Evolutionary conservation across 2,888 invertebrate species (phyloP).

Genomic region (Erynnis tages): DNA sequence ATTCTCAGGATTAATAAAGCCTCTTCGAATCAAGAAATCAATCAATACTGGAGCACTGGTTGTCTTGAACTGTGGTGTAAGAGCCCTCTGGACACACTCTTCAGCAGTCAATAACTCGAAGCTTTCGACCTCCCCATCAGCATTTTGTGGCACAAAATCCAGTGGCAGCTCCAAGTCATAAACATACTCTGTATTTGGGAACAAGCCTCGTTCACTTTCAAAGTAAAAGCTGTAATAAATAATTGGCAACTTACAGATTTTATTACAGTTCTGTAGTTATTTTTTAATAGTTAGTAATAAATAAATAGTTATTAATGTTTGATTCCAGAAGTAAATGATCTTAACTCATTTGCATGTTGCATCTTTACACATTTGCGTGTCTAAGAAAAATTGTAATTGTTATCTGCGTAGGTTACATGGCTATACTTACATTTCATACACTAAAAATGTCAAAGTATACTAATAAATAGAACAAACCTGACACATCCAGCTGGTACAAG

Average conservation of each 20-base stretch:
- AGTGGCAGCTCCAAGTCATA: constrained; percentile 95
- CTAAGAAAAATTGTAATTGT: too few species aligned
- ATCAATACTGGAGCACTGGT: constrained; percentile 95
- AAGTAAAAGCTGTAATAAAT: constrained; percentile 87
- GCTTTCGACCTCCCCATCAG: constrained; percentile 96
- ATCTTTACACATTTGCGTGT: too few species aligned
- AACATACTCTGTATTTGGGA: constrained; percentile 96
- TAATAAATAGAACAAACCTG: constrained; percentile 86
- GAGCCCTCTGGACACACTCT: constrained; percentile 90
- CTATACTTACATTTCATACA: too few species aligned
- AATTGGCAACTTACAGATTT: background rate
- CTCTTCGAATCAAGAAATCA: constrained; percentile 96
- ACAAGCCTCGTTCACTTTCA: constrained; percentile 95
- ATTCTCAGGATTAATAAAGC: constrained; percentile 93
- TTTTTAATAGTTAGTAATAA: too few species aligned
- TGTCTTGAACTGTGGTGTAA: constrained; percentile 93
- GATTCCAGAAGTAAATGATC: too few species aligned
- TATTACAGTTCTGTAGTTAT: too few species aligned
- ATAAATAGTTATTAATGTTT: too few species aligned
- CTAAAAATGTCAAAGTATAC: too few species aligned
- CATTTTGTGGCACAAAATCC: constrained; percentile 95
- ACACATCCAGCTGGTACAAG: constrained; percentile 90
- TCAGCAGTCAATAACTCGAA: constrained; percentile 93
- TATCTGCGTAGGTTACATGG: too few species aligned
- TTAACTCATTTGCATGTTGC: too few species aligned